These are phyloP conservation scores for Archips xylosteana DNA, from an alignment of 2,888 invertebrate species.

Conservation along the genomic window DNA sequence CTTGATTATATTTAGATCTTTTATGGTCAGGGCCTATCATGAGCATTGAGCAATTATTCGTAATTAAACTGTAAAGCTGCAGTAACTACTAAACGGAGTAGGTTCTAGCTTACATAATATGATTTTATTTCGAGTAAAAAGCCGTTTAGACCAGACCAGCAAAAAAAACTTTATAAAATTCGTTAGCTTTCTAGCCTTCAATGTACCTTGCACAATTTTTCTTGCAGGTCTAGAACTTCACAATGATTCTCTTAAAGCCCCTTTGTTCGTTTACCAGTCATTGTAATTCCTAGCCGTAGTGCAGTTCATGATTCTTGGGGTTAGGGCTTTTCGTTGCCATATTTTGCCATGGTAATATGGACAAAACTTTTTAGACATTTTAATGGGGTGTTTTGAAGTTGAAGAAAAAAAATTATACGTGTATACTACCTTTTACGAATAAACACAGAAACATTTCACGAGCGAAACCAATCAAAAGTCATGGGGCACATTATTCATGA, in stretches of 20 bases:
- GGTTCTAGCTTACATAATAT: neutral
- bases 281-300: no score
- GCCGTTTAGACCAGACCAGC: no score
- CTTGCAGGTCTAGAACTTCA: no score
- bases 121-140: no score
- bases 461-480: slow-evolving; percentile 15
- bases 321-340: no score
- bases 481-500: slow-evolving; percentile 23
- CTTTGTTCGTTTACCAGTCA: no score
- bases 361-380: neutral
- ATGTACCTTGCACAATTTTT: no score
- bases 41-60: neutral
- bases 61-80: neutral
- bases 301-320: no score
- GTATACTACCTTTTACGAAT: neutral
- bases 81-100: neutral
- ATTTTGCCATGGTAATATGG: no score
- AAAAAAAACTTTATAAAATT: no score
- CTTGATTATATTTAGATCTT: slow-evolving; percentile 4
- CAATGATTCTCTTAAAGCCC: no score
- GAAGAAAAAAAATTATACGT: neutral
- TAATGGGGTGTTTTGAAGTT: neutral
- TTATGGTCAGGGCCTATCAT: neutral
- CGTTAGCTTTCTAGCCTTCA: no score
- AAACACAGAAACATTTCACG: neutral